Evolutionary conservation across 2,797 vertebrate genomes (phyloP).

Genomic region (Cichlasoma orientale): DNA sequence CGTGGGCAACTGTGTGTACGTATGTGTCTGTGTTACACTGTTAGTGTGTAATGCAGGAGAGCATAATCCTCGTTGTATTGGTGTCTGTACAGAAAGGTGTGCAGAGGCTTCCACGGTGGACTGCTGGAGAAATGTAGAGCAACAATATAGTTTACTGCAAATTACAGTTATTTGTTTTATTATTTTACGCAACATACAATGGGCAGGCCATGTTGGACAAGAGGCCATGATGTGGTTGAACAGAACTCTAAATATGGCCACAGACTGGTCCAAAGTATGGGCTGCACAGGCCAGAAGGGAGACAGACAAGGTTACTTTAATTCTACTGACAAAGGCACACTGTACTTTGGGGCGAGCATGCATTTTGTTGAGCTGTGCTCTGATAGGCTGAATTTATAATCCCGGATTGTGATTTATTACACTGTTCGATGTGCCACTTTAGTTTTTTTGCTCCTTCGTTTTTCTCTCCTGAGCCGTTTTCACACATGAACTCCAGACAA

Average conservation of each 20-base stretch:
- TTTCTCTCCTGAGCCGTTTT: slow-evolving; percentile 30
- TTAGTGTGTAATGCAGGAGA: slow-evolving; percentile 66
- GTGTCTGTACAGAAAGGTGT: slow-evolving; percentile 54
- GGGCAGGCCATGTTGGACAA: slow-evolving; percentile 27
- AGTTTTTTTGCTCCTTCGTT: slow-evolving; percentile 57
- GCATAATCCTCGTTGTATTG: slow-evolving; percentile 53
- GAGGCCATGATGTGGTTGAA: slow-evolving; percentile 30
- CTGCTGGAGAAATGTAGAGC: slow-evolving; percentile 46
- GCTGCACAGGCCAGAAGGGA: slow-evolving; percentile 12
- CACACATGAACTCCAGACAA: slow-evolving; percentile 3
- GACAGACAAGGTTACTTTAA: neutral
- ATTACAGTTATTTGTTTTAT: slow-evolving; percentile 7
- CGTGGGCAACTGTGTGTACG: slow-evolving; percentile 67
- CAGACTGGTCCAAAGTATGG: slow-evolving; percentile 20
- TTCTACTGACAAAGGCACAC: slow-evolving; percentile 33
- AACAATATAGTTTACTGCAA: slow-evolving; percentile 28
- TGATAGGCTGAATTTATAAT: slow-evolving; percentile 63
- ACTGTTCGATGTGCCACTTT: slow-evolving; percentile 60
- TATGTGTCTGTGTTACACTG: slow-evolving; percentile 74
- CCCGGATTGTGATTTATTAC: slow-evolving; percentile 61
- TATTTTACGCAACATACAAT: slow-evolving; percentile 12
- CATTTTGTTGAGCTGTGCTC: slow-evolving; percentile 63
- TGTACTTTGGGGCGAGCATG: slow-evolving; percentile 57
- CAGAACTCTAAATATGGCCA: slow-evolving; percentile 18
- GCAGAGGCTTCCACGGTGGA: slow-evolving; percentile 37